These are phyloP conservation scores for Rostratula benghalensis DNA, from an alignment of 2,113 vertebrate species.

Conservation along the genomic window DNA sequence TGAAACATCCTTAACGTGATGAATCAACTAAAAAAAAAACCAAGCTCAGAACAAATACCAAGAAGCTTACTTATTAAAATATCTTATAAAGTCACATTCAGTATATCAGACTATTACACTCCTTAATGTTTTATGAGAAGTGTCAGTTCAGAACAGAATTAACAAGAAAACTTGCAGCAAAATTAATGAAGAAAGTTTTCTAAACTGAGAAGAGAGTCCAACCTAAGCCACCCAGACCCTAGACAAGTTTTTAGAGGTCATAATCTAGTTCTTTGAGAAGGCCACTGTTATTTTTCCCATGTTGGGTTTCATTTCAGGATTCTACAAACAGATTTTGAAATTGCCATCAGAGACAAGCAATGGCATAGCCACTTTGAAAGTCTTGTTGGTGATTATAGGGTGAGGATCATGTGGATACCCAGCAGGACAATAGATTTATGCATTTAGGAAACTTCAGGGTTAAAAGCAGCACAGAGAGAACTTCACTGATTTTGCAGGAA, in stretches of 20 bases:
- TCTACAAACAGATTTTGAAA: not conserved
- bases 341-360: not conserved
- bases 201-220: not conserved
- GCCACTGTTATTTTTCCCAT: not conserved
- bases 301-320: not conserved
- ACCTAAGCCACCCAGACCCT: not conserved
- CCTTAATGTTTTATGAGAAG: not conserved
- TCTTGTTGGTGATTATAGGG: not conserved
- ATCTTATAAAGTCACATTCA: not conserved
- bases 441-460: not conserved
- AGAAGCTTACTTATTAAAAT: not conserved
- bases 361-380: not conserved
- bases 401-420: not conserved
- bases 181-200: not conserved
- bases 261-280: not conserved
- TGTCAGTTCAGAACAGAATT: not conserved
- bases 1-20: not conserved
- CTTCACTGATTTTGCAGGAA: not conserved
- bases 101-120: not conserved
- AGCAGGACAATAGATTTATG: not conserved
- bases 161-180: not conserved
- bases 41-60: not conserved
- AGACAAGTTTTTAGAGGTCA: not conserved
- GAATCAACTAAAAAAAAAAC: not conserved
- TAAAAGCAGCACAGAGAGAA: not conserved